Evolutionary conservation across 2,797 vertebrate genomes (phyloP).

Genomic region (Pipistrellus pygmaeus): DNA sequence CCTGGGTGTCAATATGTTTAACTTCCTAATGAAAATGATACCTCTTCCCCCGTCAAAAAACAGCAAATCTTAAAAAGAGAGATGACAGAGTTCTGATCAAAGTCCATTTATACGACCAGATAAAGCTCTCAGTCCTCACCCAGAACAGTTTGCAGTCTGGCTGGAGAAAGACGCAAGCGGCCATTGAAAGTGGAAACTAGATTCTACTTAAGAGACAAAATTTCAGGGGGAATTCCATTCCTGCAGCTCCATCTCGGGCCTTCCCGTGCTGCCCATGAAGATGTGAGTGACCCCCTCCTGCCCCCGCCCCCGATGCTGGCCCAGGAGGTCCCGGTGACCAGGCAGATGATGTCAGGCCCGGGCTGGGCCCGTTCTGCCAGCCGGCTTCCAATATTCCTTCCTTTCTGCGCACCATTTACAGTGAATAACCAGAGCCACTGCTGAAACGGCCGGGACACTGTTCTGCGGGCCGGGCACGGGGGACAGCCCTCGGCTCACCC

Average conservation of each 20-base stretch:
- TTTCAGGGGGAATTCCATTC: rapidly evolving
- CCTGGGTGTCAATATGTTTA: background rate
- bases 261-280: background rate
- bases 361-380: background rate
- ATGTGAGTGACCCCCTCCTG: background rate
- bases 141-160: background rate
- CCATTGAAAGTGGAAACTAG: background rate
- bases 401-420: background rate
- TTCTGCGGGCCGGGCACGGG: background rate
- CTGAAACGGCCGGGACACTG: background rate
- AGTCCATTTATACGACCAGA: background rate
- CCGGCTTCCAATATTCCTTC: background rate
- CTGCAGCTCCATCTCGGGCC: background rate
- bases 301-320: too few species aligned
- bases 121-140: background rate
- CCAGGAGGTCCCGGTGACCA: background rate
- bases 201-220: background rate
- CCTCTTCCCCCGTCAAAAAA: background rate
- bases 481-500: background rate
- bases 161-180: background rate
- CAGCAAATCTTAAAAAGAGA: background rate
- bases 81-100: background rate
- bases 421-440: background rate
- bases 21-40: background rate
- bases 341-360: background rate